Evolutionary conservation across 1,140 invertebrate species (phyloP), one percentile per base, ranked within the genome.

Genomic region (Paralvinella palmiformis): DNA sequence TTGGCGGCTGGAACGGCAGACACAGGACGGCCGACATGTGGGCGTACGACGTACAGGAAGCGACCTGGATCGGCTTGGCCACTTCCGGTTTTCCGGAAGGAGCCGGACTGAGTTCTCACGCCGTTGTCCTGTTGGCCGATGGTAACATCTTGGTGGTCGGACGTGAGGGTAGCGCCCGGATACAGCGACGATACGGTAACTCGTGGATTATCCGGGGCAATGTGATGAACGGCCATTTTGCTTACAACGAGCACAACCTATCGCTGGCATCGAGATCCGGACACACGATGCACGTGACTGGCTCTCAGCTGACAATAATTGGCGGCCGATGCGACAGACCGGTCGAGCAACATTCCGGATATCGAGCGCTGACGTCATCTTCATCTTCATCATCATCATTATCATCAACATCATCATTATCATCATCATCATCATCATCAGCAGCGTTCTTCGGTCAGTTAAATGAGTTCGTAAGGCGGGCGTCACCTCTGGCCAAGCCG

Each of bases 1-100:
- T 80, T 64, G 79, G 79, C 60, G 79, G 79, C 7, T 80, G 79
- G 79, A 68, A 78, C 69, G 79, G 79, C 3, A 75, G 75, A 59
- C 24, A 41, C 6, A 59, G 79, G 20, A 65, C 61, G 4, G 57
- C 69, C 32, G 66, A 68, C 63, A 66, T 77, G 6, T 68, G 62
- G 67, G 67, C 66, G 15, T 80, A 71, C 68, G 77, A 80, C 60
- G 70, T 69, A 7, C 59, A 66, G n/a, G 65, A 72, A 45, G 56
- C 71, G 3, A 55, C 59, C 2, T 80, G 79, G 79, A 24, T 67
- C 13, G 15, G 57, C 22, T 32, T 15, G n/a, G 63, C 71, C 15
- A 66, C 56, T 20, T 50, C 44, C 22, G 78, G 78, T 3, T 80
- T 79, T 66, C 75, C 76, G 1, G 68, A 68, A 20, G 77, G 71